Conservation (phyloP, 2,888 invertebrate species). For the Drosophila meridionalis region DNA sequence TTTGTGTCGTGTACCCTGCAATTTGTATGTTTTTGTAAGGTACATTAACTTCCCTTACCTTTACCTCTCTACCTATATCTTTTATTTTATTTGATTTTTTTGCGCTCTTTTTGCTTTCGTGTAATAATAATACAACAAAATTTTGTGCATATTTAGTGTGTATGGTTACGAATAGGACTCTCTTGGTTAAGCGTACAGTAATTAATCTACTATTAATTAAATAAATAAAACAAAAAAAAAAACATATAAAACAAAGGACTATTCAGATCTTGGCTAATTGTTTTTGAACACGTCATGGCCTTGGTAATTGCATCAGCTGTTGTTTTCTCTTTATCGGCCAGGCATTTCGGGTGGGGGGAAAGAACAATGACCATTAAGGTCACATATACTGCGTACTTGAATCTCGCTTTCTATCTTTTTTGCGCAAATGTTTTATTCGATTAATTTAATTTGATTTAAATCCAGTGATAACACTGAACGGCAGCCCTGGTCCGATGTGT, state of each 20-base stretch:
- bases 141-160: conserved; percentile 79
- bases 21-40: conserved; percentile 36
- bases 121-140: conserved; percentile 60
- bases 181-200: conserved; percentile 78
- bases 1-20: conserved; percentile 29
- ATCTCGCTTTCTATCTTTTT: neutral
- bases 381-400: neutral
- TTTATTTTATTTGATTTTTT: conserved; percentile 1
- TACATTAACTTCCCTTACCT: conserved; percentile 22
- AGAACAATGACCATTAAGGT: neutral
- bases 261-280: conserved; percentile 38
- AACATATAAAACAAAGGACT: neutral
- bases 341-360: neutral
- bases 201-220: conserved; percentile 79
- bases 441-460: neutral
- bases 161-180: conserved; percentile 77
- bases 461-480: neutral
- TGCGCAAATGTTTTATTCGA: neutral
- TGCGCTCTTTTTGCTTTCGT: conserved; percentile 32
- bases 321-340: conserved; percentile 18
- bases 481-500: neutral
- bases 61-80: conserved; percentile 1
- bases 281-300: conserved; percentile 12
- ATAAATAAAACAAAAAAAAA: conserved; percentile 54
- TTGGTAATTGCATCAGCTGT: conserved; percentile 4